Evolutionary conservation across 2,888 invertebrate species (phyloP), one percentile per base, ranked within the genome.

Genomic region (Fragum sueziense): DNA sequence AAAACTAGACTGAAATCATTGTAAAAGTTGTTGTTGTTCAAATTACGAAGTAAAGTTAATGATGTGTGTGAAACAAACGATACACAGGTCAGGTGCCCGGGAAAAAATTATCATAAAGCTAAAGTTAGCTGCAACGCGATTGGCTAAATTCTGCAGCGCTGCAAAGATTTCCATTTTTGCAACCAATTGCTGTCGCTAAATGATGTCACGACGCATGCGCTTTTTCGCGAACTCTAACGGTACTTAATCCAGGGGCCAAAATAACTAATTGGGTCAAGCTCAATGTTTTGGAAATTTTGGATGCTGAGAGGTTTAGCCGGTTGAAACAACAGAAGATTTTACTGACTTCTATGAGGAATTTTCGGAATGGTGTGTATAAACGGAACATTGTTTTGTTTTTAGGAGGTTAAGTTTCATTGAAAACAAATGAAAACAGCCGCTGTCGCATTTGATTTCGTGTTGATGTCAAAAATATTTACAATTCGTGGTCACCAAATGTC

Each of bases 181-280:
- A 75, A 57, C 89, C 88, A 88, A 89, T 88, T 79, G 81, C 59
- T 82, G 67, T 69, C 52, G 59, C 57, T 51, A 47, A 62, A 54
- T 69, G 62, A 74, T 72, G 77, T 83, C 82, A 79, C 70, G 52
- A 86, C 74, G 87, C 89, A 88, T 86, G 89, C 88, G 88, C 74
- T 81, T 1, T 73, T 33, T 29, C 41, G 65, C 74, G 67, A 57
- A 68, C 68, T 68, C 76, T 82, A 87, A 88, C 84, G 85, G 72
- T 85, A 82, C 82, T 69, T 70, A 77, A 88, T 87, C 86, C 84
- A 83, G 87, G 88, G 83, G 82, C 86, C 87, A 65, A 70, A 81
- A 84, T 80, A 75, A 80, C 70, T 59, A 70, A 84, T 80, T 83
- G 84, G 85, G 80, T 80, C 80, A 80, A 54, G 68, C 77, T 78